phyloP scores from a whole-genome alignment of 2,797 vertebrate species.

The Pangasius mekongensis region DNA sequence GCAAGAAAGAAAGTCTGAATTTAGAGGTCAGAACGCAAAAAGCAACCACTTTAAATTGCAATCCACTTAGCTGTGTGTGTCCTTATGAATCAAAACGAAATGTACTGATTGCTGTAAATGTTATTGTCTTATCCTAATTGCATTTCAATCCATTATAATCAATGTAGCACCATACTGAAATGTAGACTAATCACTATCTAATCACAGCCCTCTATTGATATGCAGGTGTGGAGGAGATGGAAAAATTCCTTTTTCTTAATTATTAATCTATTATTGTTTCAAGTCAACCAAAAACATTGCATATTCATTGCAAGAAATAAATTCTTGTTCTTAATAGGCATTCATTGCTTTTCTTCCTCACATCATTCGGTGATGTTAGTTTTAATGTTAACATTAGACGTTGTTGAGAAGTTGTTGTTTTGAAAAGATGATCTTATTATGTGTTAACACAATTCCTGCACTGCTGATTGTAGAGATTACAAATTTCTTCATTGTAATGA shows the following conservation, averaged over 20 bases:
- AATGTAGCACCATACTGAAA: not conserved
- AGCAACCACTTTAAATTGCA: not conserved
- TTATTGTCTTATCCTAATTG: not conserved
- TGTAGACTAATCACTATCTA: not conserved
- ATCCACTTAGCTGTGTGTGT: not conserved
- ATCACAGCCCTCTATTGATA: constrained; percentile 6
- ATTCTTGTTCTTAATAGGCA: not conserved
- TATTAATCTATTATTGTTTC: not conserved
- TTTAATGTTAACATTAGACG: not conserved
- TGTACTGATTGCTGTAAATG: not conserved
- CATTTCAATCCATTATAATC: constrained; percentile 2
- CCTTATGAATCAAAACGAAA: not conserved
- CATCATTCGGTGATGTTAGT: not conserved
- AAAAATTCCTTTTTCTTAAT: not conserved
- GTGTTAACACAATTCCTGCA: not conserved
- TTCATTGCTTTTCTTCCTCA: not conserved
- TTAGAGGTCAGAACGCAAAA: not conserved
- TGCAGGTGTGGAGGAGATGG: not conserved
- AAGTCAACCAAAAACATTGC: not conserved
- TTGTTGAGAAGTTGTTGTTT: not conserved
- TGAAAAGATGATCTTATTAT: not conserved
- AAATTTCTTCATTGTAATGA: not conserved
- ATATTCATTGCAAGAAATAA: not conserved
- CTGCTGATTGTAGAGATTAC: not conserved
- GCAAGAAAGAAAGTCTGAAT: not conserved